A percentile compares a stretch with the other conserved stretches of the same genome.
Conservation (phyloP, 1,140 invertebrate genomes). For the Drosophila pseudoobscura region DNA sequence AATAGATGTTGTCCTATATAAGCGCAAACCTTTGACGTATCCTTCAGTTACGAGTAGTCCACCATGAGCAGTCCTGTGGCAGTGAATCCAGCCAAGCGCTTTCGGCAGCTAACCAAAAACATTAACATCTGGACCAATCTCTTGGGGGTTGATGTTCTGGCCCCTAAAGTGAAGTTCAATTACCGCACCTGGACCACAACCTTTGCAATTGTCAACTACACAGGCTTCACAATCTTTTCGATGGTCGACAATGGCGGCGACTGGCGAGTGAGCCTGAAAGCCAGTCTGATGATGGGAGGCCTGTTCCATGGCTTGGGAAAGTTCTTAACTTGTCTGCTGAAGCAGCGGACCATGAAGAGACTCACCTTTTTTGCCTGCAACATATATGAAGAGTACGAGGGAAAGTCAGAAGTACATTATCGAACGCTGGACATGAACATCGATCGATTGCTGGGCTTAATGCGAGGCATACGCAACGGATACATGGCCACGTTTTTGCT, state of each 20-base stretch:
- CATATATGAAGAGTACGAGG: slow-evolving; percentile 50
- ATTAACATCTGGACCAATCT: slow-evolving; percentile 38
- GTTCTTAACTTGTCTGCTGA: slow-evolving; percentile 28
- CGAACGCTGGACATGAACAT: slow-evolving; percentile 33
- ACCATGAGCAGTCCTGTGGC: slow-evolving; percentile 7
- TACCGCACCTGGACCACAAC: slow-evolving; percentile 46
- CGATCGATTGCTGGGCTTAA: slow-evolving; percentile 29
- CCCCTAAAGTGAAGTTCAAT: slow-evolving; percentile 11
- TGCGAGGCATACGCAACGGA: slow-evolving; percentile 33
- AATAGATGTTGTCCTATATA: slow-evolving; percentile 8
- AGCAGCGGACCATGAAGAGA: slow-evolving; percentile 27
- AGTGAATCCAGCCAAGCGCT: slow-evolving; percentile 23
- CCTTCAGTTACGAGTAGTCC: background rate
- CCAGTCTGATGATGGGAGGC: slow-evolving; percentile 48
- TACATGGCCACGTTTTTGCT: slow-evolving; percentile 36
- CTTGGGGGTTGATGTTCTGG: slow-evolving; percentile 49
- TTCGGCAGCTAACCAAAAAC: slow-evolving; percentile 21
- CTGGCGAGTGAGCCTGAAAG: slow-evolving; percentile 47
- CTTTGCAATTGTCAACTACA: slow-evolving; percentile 23
- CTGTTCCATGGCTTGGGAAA: slow-evolving; percentile 31
- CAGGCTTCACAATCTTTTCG: slow-evolving; percentile 37
- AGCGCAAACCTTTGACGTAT: background rate
- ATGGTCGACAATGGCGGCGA: slow-evolving; percentile 24
- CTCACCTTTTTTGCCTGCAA: slow-evolving; percentile 1
- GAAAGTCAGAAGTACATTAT: background rate